Evolutionary conservation across 2,888 invertebrate genomes (phyloP).

Genomic region (Cataglyphis livida): DNA sequence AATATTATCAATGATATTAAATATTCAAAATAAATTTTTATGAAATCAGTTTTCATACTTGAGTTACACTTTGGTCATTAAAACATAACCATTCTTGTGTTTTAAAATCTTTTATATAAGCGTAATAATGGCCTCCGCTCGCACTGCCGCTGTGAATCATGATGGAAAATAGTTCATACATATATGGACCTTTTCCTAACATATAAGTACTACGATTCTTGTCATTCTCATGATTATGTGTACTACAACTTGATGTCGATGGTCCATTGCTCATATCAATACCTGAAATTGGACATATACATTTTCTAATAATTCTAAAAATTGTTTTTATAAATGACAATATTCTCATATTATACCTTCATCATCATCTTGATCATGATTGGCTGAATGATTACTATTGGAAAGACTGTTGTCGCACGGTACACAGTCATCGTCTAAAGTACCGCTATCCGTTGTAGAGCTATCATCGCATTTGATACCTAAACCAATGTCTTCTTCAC

Average conservation of each 20-base stretch:
- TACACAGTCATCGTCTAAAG: constrained; percentile 88
- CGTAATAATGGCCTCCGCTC: constrained; percentile 96
- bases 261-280: constrained; percentile 88
- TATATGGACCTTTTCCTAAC: constrained; percentile 89
- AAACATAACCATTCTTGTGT: constrained; percentile 94
- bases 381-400: constrained; percentile 76
- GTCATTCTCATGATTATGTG: constrained; percentile 86
- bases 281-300: constrained; percentile 81
- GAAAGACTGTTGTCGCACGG: constrained; percentile 77
- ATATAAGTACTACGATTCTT: constrained; percentile 84
- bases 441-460: constrained; percentile 90
- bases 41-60: constrained; percentile 85
- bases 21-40: background rate
- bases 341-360: constrained; percentile 85
- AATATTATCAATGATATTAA: background rate
- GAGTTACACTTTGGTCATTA: constrained; percentile 93
- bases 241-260: constrained; percentile 84
- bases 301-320: constrained; percentile 48
- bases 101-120: constrained; percentile 94
- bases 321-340: constrained; percentile 39
- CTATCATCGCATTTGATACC: constrained; percentile 88
- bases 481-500: constrained; percentile 85
- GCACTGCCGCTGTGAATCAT: constrained; percentile 97
- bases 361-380: constrained; percentile 88
- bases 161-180: constrained; percentile 95